Percentiles rank a stretch among this genome's conserved stretches.
phyloP scores from a whole-genome alignment of 2,797 vertebrate species.

The Pangasius mekongensis region DNA sequence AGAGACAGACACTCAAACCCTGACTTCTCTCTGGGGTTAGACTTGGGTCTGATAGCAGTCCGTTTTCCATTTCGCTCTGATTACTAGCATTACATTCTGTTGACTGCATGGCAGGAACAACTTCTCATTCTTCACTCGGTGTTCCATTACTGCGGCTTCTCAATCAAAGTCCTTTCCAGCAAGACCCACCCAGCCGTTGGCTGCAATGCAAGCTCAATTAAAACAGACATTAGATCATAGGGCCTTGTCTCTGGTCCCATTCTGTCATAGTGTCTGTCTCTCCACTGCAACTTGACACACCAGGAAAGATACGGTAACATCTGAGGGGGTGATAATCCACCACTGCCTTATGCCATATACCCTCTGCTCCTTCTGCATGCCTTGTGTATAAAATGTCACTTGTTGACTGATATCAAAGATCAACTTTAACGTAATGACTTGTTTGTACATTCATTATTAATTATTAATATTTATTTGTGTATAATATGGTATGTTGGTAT shows the following conservation, averaged over 20 bases:
- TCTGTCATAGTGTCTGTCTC: constrained; percentile 67
- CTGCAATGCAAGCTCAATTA: constrained; percentile 58
- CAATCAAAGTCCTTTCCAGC: constrained; percentile 39
- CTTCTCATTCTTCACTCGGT: constrained; percentile 43
- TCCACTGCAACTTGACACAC: constrained; percentile 62
- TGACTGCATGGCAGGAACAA: constrained; percentile 22
- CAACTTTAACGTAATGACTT: not conserved
- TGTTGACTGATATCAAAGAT: constrained; percentile 4
- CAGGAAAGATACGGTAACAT: constrained; percentile 65
- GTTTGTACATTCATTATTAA: not conserved
- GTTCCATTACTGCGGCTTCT: constrained; percentile 53
- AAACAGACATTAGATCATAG: constrained; percentile 62
- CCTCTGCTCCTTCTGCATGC: constrained; percentile 24
- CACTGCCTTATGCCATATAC: constrained; percentile 32
- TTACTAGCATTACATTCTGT: constrained; percentile 49
- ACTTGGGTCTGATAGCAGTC: constrained; percentile 29
- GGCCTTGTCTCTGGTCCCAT: constrained; percentile 64
- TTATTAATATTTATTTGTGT: not conserved
- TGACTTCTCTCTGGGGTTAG: constrained; percentile 23
- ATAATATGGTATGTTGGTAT: not conserved
- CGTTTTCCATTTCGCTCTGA: constrained; percentile 41
- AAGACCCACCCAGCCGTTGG: constrained; percentile 17
- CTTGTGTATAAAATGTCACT: constrained; percentile 8
- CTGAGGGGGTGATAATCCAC: constrained; percentile 35
- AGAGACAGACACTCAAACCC: not conserved